Evolutionary conservation across 2,113 vertebrate genomes (phyloP).

Genomic region (Cricetomys ansorgei): DNA sequence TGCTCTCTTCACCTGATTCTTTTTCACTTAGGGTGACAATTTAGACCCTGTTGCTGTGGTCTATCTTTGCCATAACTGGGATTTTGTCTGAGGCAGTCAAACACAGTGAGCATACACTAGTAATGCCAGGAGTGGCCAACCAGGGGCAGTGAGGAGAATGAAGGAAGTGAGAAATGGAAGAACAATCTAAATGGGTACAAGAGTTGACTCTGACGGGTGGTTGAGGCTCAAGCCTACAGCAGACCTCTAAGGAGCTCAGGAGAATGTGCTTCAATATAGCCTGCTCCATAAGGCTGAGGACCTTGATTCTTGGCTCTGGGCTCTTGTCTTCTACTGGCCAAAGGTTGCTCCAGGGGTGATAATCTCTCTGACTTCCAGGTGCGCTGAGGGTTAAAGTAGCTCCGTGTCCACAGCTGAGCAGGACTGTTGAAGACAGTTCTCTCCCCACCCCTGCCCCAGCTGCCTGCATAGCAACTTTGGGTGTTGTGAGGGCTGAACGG

Average conservation of each 20-base stretch:
- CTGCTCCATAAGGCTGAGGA: neutral
- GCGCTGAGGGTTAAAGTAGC: neutral
- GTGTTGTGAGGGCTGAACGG: neutral
- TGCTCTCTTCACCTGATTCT: neutral
- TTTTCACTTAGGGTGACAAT: neutral
- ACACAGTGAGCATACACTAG: neutral
- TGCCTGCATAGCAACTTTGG: neutral
- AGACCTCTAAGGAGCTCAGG: neutral
- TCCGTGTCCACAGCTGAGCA: no score
- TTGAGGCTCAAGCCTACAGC: neutral
- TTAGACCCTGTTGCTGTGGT: neutral
- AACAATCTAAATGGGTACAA: neutral
- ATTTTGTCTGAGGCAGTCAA: neutral
- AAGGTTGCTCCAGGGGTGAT: neutral
- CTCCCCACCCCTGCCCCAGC: no score
- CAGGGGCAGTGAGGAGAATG: neutral
- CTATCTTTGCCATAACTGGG: neutral
- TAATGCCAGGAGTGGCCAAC: neutral
- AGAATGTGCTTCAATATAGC: neutral
- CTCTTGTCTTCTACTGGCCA: neutral
- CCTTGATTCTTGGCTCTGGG: neutral
- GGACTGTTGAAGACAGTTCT: neutral
- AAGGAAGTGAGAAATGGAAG: neutral
- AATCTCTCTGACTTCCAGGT: neutral
- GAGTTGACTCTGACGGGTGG: neutral